Conservation (phyloP, 2,797 vertebrate genomes). For the Gymnodraco acuticeps region DNA sequence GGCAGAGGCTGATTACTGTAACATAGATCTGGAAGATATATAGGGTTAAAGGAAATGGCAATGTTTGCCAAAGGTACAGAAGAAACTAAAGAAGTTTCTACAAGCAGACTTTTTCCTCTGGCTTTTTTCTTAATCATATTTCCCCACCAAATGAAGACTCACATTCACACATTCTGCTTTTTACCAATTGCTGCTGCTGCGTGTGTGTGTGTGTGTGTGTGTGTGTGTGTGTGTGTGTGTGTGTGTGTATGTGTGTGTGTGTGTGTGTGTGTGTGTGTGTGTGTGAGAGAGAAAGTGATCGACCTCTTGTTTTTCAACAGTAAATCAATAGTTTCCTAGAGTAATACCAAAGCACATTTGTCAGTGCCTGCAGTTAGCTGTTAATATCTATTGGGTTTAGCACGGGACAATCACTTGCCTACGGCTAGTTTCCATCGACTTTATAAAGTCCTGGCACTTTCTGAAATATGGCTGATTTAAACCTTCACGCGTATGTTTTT, state of each 20-base stretch:
- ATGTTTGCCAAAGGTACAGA: not conserved
- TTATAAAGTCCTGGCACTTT: slow-evolving; percentile 23
- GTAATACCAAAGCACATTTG: slow-evolving; percentile 44
- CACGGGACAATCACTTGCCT: not conserved
- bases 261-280: no score
- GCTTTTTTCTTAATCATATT: not conserved
- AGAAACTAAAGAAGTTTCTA: slow-evolving; percentile 3
- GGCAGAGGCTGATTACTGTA: not conserved
- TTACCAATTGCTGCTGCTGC: not conserved
- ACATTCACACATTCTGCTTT: not conserved
- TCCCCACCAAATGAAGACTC: not conserved
- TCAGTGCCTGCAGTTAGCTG: slow-evolving; percentile 25
- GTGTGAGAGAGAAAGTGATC: slow-evolving; percentile 6
- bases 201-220: not conserved
- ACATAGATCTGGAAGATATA: not conserved
- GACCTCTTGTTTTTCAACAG: slow-evolving; percentile 61
- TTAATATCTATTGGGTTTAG: slow-evolving; percentile 1
- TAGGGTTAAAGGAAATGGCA: not conserved
- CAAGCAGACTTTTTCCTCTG: not conserved
- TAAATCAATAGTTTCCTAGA: slow-evolving; percentile 71
- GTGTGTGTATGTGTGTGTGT: no score
- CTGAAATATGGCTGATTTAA: not conserved
- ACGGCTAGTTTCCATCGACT: not conserved
- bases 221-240: not conserved
- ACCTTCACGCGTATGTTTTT: no score